These are phyloP conservation scores for Tortricodes alternella DNA, from an alignment of 2,888 invertebrate genomes.

Conservation along the genomic window DNA sequence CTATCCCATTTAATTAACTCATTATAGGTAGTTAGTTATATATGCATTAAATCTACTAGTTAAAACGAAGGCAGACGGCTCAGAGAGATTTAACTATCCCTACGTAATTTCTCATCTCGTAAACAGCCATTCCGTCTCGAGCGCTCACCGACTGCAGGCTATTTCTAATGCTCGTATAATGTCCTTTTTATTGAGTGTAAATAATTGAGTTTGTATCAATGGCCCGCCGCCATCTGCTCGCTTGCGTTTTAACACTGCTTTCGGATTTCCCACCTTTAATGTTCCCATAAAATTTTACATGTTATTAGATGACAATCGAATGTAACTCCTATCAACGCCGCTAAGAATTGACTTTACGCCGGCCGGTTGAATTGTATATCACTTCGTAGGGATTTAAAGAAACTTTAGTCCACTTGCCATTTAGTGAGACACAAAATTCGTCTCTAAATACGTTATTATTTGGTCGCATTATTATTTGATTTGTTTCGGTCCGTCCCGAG, in stretches of 20 bases:
- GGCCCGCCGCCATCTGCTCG: constrained; percentile 73
- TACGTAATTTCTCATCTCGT: constrained; percentile 52
- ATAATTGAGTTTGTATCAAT: constrained; percentile 81
- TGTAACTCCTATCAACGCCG: constrained; percentile 46
- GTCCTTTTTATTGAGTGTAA: constrained; percentile 82
- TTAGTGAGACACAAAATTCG: constrained; percentile 50
- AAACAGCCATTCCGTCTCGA: constrained; percentile 43
- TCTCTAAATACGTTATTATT: constrained; percentile 47
- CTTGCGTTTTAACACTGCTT: constrained; percentile 73
- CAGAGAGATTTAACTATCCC: constrained; percentile 24
- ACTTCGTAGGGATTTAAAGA: constrained; percentile 61
- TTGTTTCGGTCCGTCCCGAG: constrained; percentile 41
- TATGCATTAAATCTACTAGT: constrained; percentile 17
- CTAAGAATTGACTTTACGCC: constrained; percentile 49
- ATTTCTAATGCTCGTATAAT: constrained; percentile 78
- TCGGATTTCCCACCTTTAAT: constrained; percentile 82
- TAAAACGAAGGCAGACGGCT: constrained; percentile 17
- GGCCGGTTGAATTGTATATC: constrained; percentile 52
- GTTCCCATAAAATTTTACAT: constrained; percentile 76
- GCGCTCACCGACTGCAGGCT: constrained; percentile 55
- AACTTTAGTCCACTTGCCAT: constrained; percentile 54
- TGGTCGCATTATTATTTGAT: constrained; percentile 56
- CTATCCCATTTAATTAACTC: constrained; percentile 16
- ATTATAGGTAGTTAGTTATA: constrained; percentile 4
- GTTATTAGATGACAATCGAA: constrained; percentile 43